These are phyloP conservation scores for Drosophila trichaetosa DNA, from an alignment of 2,888 invertebrate species.

Conservation along the genomic window DNA sequence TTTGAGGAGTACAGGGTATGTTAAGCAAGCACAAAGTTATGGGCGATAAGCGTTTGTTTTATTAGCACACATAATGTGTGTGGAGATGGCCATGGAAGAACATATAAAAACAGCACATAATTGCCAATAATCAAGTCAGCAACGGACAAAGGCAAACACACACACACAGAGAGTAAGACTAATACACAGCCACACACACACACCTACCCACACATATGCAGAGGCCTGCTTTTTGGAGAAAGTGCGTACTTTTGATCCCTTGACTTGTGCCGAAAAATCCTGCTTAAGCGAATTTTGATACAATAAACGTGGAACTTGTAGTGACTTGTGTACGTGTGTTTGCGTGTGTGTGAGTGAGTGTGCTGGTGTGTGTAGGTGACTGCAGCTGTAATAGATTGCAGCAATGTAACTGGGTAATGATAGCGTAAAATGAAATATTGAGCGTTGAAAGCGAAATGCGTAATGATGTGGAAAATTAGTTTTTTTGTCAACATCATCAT, in stretches of 20 bases:
- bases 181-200: not conserved
- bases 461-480: slow-evolving; percentile 79
- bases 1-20: not conserved
- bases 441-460: slow-evolving; percentile 64
- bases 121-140: slow-evolving; percentile 72
- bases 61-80: slow-evolving; percentile 42
- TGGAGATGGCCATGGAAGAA: slow-evolving; percentile 6
- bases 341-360: slow-evolving; percentile 2
- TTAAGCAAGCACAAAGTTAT: not conserved
- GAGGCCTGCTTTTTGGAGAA: not conserved
- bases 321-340: not conserved
- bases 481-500: slow-evolving; percentile 43
- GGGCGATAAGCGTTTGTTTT: slow-evolving; percentile 40
- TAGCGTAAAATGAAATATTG: slow-evolving; percentile 18
- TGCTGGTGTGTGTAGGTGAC: not conserved
- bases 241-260: slow-evolving; percentile 24
- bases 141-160: slow-evolving; percentile 21
- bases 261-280: slow-evolving; percentile 14
- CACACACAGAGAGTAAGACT: slow-evolving; percentile 14
- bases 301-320: slow-evolving; percentile 2
- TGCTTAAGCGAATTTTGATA: slow-evolving; percentile 25
- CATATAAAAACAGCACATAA: slow-evolving; percentile 64
- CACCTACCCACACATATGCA: not conserved
- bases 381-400: slow-evolving; percentile 37
- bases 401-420: slow-evolving; percentile 18